Percentiles rank a stretch among this genome's conserved stretches.
These are phyloP conservation scores for Ichneumoninae sp. DNA, from an alignment of 2,888 invertebrate genomes.

Conservation along the genomic window DNA sequence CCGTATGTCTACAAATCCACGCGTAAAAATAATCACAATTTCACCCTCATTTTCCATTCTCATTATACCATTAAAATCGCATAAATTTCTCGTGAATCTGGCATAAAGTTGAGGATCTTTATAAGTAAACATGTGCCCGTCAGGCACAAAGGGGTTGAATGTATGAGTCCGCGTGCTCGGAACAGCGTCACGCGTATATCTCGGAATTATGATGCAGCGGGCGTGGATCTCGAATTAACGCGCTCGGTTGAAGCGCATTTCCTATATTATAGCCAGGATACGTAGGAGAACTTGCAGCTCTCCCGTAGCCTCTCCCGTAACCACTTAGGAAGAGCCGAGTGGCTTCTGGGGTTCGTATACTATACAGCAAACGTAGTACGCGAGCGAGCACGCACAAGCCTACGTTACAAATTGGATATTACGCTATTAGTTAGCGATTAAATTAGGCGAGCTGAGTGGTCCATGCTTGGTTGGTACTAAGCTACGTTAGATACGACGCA, in stretches of 20 bases:
- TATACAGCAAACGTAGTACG: constrained; percentile 14
- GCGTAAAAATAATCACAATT: too few species aligned
- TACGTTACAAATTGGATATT: constrained; percentile 76
- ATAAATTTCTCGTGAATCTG: too few species aligned
- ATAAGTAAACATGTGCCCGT: not conserved
- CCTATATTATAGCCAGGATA: constrained; percentile 6
- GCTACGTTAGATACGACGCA: constrained; percentile 51
- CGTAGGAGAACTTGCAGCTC: constrained; percentile 5
- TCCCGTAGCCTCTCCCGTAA: constrained; percentile 26
- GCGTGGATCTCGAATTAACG: constrained; percentile 37
- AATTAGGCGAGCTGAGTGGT: constrained; percentile 72
- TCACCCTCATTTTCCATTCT: too few species aligned
- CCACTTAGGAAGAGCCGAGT: constrained; percentile 46
- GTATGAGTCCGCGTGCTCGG: not conserved
- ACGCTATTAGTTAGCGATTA: constrained; percentile 76
- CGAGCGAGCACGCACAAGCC: constrained; percentile 59
- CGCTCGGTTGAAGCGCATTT: not conserved
- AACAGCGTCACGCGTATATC: not conserved
- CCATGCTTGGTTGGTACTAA: constrained; percentile 37
- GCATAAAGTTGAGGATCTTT: not conserved
- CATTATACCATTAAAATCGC: too few species aligned
- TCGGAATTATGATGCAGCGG: not conserved
- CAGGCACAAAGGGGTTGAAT: not conserved
- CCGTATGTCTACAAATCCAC: too few species aligned
- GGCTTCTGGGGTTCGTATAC: constrained; percentile 33